Evolutionary conservation across 2,113 vertebrate species (phyloP).

Genomic region (Eulemur rufifrons): DNA sequence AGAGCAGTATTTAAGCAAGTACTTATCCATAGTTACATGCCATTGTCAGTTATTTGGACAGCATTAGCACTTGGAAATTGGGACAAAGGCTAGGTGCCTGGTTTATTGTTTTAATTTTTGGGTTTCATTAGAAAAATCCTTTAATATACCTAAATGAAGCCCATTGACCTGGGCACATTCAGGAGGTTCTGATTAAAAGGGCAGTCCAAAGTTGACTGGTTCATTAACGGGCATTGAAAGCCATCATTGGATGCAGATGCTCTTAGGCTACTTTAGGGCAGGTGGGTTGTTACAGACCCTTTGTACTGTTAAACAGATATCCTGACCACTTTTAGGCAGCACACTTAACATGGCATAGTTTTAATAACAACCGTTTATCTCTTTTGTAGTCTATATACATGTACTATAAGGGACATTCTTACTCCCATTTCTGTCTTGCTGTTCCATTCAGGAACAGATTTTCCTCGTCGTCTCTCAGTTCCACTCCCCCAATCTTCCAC

Average conservation of each 20-base stretch:
- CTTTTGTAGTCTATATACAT: not conserved
- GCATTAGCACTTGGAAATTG: not conserved
- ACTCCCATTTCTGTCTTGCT: not conserved
- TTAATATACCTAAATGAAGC: not conserved
- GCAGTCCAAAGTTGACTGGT: not conserved
- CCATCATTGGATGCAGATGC: not conserved
- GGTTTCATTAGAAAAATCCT: not conserved
- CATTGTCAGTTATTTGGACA: not conserved
- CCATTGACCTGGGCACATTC: not conserved
- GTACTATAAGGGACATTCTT: not conserved
- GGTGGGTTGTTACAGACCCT: no score
- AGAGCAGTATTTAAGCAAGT: not conserved
- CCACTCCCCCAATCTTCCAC: not conserved
- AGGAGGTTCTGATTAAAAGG: not conserved
- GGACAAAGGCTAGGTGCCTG: not conserved
- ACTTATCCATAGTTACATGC: not conserved
- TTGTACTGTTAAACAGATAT: no score
- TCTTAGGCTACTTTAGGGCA: not conserved
- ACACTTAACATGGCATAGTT: not conserved
- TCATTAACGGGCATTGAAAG: not conserved
- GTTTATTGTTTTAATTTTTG: not conserved
- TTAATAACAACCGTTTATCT: not conserved
- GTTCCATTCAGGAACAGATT: not conserved
- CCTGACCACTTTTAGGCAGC: not conserved
- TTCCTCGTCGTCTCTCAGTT: not conserved